Conservation (phyloP, 1,140 invertebrate species). For the Aporrectodea caliginosa region DNA sequence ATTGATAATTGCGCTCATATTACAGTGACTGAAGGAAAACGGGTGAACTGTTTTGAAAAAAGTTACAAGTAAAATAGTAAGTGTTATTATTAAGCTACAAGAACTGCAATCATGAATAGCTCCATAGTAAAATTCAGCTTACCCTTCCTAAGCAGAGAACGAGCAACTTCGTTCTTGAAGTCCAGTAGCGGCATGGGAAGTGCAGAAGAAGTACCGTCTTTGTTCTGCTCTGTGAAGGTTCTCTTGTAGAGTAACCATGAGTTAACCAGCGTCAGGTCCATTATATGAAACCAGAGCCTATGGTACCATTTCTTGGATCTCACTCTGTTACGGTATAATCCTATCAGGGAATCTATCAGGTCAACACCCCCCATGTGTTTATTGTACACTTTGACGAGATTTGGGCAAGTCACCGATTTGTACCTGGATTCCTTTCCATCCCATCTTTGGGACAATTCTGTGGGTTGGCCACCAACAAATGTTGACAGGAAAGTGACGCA, state of each 20-base stretch:
- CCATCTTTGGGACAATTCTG: slow-evolving; percentile 37
- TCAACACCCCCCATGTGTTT: slow-evolving; percentile 57
- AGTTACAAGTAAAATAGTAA: too few species aligned
- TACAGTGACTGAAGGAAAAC: too few species aligned
- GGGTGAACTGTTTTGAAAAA: too few species aligned
- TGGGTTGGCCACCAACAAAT: slow-evolving; percentile 46
- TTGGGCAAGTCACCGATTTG: slow-evolving; percentile 51
- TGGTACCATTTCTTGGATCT: slow-evolving; percentile 55
- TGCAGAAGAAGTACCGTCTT: neutral
- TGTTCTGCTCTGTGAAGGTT: too few species aligned
- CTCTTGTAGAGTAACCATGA: slow-evolving; percentile 39
- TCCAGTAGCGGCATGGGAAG: neutral
- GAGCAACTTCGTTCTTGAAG: neutral
- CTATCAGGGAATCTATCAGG: slow-evolving; percentile 55
- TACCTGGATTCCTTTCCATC: slow-evolving; percentile 34
- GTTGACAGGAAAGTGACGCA: slow-evolving; percentile 51
- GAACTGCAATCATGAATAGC: too few species aligned
- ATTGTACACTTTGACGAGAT: slow-evolving; percentile 57
- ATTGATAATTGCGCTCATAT: too few species aligned
- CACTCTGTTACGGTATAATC: slow-evolving; percentile 50
- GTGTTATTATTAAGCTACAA: too few species aligned
- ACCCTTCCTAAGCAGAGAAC: too few species aligned
- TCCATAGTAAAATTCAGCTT: too few species aligned
- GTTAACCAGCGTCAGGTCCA: slow-evolving; percentile 50
- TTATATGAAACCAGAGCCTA: slow-evolving; percentile 54